phyloP scores from a whole-genome alignment of 2,888 invertebrate genomes.

The Apocheima hispidaria region DNA sequence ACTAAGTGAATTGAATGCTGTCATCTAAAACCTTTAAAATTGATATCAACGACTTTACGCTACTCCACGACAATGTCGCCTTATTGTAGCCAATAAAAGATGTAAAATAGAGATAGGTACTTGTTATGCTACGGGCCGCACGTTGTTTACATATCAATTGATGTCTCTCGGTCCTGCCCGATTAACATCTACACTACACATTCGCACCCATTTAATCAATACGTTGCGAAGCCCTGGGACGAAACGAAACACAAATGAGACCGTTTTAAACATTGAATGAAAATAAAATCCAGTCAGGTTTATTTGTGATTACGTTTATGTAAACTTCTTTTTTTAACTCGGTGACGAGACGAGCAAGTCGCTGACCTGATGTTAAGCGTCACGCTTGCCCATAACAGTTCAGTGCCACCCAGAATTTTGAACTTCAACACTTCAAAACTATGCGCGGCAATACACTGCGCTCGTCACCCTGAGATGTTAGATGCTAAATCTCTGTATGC shows the following conservation, averaged over 20 bases:
- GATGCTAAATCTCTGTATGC: too few species aligned
- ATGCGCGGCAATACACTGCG: too few species aligned
- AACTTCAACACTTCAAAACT: too few species aligned
- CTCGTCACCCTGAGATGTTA: too few species aligned
- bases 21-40: too few species aligned
- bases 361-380: too few species aligned
- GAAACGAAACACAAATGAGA: conserved; percentile 20
- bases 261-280: conserved; percentile 14
- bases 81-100: neutral
- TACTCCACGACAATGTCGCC: neutral
- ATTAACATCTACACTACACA: conserved; percentile 47
- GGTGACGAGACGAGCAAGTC: too few species aligned
- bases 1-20: too few species aligned
- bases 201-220: conserved; percentile 41
- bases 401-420: too few species aligned
- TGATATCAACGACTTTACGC: neutral
- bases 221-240: conserved; percentile 7
- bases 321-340: neutral
- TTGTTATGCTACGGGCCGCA: neutral
- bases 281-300: neutral
- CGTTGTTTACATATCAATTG: conserved; percentile 54
- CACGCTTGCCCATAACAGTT: too few species aligned
- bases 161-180: conserved; percentile 52
- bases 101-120: neutral
- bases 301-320: neutral